Percentiles rank a stretch among this genome's conserved stretches.
phyloP scores from a whole-genome alignment of 1,140 invertebrate genomes.

The Elysia chlorotica region DNA sequence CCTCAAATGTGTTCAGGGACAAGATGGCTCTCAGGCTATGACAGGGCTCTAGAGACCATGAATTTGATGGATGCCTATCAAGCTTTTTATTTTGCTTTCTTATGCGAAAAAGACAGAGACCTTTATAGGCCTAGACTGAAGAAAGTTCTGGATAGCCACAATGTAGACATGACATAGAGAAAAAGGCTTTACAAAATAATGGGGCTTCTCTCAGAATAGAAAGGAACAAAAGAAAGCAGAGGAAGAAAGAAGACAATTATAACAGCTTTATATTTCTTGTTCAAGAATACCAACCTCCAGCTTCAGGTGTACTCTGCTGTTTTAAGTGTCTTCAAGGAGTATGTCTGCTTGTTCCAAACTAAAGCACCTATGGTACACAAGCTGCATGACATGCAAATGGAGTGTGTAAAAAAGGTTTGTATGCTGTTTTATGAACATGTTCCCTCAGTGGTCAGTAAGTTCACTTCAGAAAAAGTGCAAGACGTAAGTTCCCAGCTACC shows the following conservation, averaged over 20 bases:
- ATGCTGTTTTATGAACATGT: constrained; percentile 25
- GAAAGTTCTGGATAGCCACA: background rate
- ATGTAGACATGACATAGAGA: background rate
- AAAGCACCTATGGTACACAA: constrained; percentile 30
- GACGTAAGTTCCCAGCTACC: background rate
- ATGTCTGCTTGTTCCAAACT: constrained; percentile 28
- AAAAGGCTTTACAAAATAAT: constrained; percentile 13
- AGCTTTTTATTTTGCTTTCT: constrained; percentile 35
- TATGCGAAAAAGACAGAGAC: constrained; percentile 4
- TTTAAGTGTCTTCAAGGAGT: constrained; percentile 28
- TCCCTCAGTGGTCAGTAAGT: background rate
- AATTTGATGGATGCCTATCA: constrained; percentile 26
- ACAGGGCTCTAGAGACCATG: constrained; percentile 26
- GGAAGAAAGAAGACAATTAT: constrained; percentile 24
- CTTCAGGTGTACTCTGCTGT: constrained; percentile 22
- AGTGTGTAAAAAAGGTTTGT: constrained; percentile 27
- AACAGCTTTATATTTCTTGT: constrained; percentile 17
- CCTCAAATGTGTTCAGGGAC: constrained; percentile 31
- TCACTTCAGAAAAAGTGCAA: background rate
- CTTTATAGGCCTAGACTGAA: background rate
- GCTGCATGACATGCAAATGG: constrained; percentile 28
- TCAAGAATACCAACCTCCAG: constrained; percentile 17
- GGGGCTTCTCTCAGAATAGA: constrained; percentile 12
- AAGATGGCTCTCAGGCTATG: constrained; percentile 42
- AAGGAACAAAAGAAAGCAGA: constrained; percentile 25